phyloP scores from a whole-genome alignment of 2,113 vertebrate species.

The Tupaia chinensis region DNA sequence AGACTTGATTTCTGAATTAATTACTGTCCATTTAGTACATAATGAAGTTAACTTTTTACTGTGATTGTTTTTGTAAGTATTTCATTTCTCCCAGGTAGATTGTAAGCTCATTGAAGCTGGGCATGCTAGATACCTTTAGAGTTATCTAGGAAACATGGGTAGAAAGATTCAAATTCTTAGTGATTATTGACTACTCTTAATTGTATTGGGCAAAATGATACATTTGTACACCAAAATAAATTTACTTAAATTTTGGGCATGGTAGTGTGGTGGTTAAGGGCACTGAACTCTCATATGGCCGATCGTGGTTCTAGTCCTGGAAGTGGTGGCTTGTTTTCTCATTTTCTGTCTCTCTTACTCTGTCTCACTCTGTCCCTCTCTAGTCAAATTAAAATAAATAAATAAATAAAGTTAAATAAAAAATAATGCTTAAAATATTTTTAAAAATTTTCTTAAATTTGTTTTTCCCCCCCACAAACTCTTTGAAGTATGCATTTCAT shows the following conservation, averaged over 20 bases:
- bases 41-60: constrained; percentile 24
- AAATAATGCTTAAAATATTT: too few species aligned
- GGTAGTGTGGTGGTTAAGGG: too few species aligned
- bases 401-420: too few species aligned
- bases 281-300: too few species aligned
- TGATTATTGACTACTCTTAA: background rate
- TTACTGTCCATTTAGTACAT: background rate
- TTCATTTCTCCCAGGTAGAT: background rate
- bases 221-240: too few species aligned
- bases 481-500: background rate
- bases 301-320: too few species aligned
- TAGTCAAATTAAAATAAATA: too few species aligned
- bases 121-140: background rate
- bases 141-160: background rate
- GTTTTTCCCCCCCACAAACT: background rate
- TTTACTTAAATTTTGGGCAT: too few species aligned
- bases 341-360: too few species aligned
- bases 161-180: background rate
- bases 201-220: background rate
- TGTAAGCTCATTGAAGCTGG: background rate
- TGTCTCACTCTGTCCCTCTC: too few species aligned
- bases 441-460: too few species aligned
- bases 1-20: background rate
- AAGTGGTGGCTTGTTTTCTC: too few species aligned
- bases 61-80: background rate